Evolutionary conservation across 2,797 vertebrate genomes (phyloP), one percentile per base, ranked within the genome.

Genomic region (Arctocebus calabarensis): DNA sequence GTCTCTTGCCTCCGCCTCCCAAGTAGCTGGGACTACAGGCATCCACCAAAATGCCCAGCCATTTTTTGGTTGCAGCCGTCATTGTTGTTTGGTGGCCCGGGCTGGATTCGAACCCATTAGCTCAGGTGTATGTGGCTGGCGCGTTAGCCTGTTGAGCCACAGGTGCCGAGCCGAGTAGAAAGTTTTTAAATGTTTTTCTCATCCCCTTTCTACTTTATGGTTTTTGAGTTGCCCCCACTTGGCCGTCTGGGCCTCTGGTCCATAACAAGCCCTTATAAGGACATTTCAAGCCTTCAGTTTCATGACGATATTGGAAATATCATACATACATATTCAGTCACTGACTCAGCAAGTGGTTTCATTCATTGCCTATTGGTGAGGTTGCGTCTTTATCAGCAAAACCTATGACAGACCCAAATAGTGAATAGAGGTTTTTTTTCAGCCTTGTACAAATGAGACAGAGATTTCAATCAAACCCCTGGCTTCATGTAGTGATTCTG

Each of bases 151-250:
- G 6, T 45, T 45, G 43, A 45, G 43, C 5, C 43, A 45, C 1
- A 45, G 43, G 43, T 10, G 9, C 45, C 8, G 45, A 9, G 8
- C 45, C 10, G 45, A 45, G 45, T 45, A 45, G 45, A 2, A 75
- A 57, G 40, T 48, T 68, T 86, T 62, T 45, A 52, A 77, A 74
- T 23, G 43, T 84, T 93, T 62, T 85, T 82, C 5, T 71, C 9
- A 79, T 22, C 97, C n/a, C 77, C 37, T 93, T 90, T 61, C 88
- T 97, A 84, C 85, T 94, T 85, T 91, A 90, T 90, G 25, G 34
- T 93, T 95, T 97, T 94, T 78, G 62, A 75, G 23, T 88, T 93
- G 78, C 27, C 55, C 74, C 17, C 34, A 57, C 29, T 91, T 90
- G 43, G 32, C 74, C 84, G 85, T 75, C 59, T 83, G 62, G 70